Evolutionary conservation across 1,140 invertebrate genomes (phyloP).

Genomic region (Listronotus oregonensis): DNA sequence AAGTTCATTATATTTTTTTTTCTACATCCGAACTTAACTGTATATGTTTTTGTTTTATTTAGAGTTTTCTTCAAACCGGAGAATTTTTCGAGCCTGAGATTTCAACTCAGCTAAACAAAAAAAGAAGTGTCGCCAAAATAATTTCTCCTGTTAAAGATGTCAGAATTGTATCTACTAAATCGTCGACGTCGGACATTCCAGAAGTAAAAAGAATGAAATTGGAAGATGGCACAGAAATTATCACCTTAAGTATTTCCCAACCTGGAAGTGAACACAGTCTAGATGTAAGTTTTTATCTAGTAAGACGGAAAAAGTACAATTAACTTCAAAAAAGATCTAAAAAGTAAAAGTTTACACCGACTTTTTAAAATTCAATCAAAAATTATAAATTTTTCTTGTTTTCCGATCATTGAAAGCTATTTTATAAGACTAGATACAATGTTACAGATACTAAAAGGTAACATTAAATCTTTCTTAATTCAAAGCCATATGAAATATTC

Average conservation of each 20-base stretch:
- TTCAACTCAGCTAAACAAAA: not conserved
- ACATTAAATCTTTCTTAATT: no score
- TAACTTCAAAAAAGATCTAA: no score
- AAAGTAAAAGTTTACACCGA: no score
- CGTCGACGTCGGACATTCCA: not conserved
- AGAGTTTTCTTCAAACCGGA: conserved; percentile 65
- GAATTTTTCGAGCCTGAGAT: conserved; percentile 56
- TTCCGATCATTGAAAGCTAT: no score
- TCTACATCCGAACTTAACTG: not conserved
- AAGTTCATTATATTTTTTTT: not conserved
- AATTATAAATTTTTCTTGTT: no score
- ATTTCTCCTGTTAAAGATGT: conserved; percentile 4
- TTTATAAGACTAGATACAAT: no score
- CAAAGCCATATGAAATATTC: no score
- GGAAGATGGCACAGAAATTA: conserved; percentile 34
- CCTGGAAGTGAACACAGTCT: conserved; percentile 10
- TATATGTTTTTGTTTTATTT: conserved; percentile 1
- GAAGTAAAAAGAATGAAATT: conserved; percentile 27
- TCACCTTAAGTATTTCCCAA: conserved; percentile 29
- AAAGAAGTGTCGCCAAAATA: no score
- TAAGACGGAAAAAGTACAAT: no score
- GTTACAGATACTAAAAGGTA: no score
- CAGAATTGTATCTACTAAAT: conserved; percentile 12
- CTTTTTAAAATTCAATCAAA: no score
- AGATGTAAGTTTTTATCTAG: conserved; percentile 8